phyloP scores from a whole-genome alignment of 2,888 invertebrate genomes.

The Stenichneumon culpator region DNA sequence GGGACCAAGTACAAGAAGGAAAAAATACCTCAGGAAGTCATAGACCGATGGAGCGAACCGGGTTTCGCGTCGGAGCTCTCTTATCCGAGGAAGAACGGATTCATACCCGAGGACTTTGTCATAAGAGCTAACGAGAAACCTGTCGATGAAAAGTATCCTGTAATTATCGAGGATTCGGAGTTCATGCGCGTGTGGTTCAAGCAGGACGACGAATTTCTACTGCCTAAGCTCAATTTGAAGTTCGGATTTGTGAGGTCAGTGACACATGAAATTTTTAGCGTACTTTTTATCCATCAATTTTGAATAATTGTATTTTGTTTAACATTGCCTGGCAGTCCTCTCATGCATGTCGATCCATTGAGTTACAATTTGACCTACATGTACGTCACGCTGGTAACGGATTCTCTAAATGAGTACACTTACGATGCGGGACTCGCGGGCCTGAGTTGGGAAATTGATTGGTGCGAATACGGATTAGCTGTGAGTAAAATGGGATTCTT shows the following conservation, averaged over 20 bases:
- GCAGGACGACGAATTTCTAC: slow-evolving; percentile 95
- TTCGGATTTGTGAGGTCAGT: slow-evolving; percentile 92
- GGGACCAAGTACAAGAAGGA: slow-evolving; percentile 94
- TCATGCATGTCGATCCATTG: slow-evolving; percentile 94
- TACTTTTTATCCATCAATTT: slow-evolving; percentile 22
- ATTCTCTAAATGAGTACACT: slow-evolving; percentile 95
- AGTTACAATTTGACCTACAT: slow-evolving; percentile 94
- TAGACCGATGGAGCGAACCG: slow-evolving; percentile 91
- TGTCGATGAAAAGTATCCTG: slow-evolving; percentile 87
- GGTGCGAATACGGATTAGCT: slow-evolving; percentile 94
- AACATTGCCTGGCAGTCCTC: slow-evolving; percentile 88
- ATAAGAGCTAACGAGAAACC: slow-evolving; percentile 88
- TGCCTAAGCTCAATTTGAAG: slow-evolving; percentile 94
- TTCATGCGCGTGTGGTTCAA: slow-evolving; percentile 96
- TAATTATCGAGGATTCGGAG: slow-evolving; percentile 92
- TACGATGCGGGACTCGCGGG: slow-evolving; percentile 97
- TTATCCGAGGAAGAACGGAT: slow-evolving; percentile 95
- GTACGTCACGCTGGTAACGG: slow-evolving; percentile 93
- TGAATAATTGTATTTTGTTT: slow-evolving; percentile 38
- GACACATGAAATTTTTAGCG: not conserved
- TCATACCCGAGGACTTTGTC: slow-evolving; percentile 94
- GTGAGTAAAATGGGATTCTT: slow-evolving; percentile 87
- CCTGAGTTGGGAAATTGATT: slow-evolving; percentile 91
- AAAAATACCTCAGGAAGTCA: slow-evolving; percentile 88
- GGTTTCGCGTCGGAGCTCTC: slow-evolving; percentile 89